Evolutionary conservation across 2,888 invertebrate species (phyloP), one percentile per base, ranked within the genome.

Genomic region (Drosophila borealis): DNA sequence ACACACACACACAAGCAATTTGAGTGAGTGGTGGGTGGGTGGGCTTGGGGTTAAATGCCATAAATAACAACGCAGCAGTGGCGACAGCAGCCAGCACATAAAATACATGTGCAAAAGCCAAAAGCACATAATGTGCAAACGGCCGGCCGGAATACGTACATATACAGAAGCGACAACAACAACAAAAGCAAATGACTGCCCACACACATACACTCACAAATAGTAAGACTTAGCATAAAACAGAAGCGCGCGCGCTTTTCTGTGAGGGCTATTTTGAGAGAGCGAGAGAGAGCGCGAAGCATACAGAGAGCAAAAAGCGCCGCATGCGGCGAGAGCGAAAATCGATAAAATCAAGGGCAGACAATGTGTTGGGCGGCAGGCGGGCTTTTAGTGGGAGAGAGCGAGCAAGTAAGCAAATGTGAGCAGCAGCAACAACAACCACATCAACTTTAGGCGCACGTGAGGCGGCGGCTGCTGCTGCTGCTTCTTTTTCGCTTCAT

Each of bases 301-400:
- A 19, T 29, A 36, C 44, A 81, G 81, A 74, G 82, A 71, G 75
- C 82, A 79, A 74, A 74, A 75, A 82, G 82, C 74, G 74, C 46
- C 75, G 59, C 63, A 69, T 54, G 70, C 57, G 73, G 70, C 70
- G 86, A 88, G 86, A 76, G 79, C 73, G 68, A 88, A 91, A 92
- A 91, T 91, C 91, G 89, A 91, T 91, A 91, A 92, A 91, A 91
- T 91, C 91, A 91, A 91, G 91, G 91, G 92, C 91, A 91, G 92
- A 91, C 91, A 91, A 91, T 90, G 88, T 78, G 67, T 60, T 78
- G 81, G 76, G 69, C 64, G 74, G 74, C 53, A 44, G 60, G 56
- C 73, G 70, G 14, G 34, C 41, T 42, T 17, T 51, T 2, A 13
- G 34, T 17, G 64, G 60, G 39, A 39, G 64, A 57, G 45, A 62